Evolutionary conservation across 2,888 invertebrate genomes (phyloP).

Genomic region (Drosophila eohydei): DNA sequence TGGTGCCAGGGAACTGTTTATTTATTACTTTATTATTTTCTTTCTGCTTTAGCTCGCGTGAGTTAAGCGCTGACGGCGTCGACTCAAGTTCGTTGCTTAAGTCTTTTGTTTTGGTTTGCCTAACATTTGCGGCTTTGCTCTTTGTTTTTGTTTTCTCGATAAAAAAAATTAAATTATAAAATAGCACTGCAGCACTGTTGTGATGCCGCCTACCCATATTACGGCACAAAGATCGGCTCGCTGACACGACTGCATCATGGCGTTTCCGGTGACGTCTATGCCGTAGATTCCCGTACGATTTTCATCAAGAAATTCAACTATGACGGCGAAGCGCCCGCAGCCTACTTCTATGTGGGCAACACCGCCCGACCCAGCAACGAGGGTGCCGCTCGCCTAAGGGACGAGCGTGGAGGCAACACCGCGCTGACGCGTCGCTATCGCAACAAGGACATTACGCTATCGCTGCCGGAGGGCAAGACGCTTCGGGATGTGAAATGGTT

Average conservation of each 20-base stretch:
- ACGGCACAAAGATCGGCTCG: constrained; percentile 91
- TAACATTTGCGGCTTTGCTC: constrained; percentile 24
- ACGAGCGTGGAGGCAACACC: constrained; percentile 92
- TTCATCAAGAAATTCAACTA: constrained; percentile 95
- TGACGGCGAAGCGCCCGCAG: constrained; percentile 96
- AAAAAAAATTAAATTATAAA: constrained; percentile 4
- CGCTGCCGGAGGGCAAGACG: constrained; percentile 94
- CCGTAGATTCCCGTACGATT: constrained; percentile 94
- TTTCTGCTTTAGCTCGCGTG: constrained; percentile 28
- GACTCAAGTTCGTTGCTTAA: constrained; percentile 76
- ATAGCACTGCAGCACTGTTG: constrained; percentile 67
- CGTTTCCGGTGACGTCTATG: constrained; percentile 93
- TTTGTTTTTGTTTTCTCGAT: constrained; percentile 34
- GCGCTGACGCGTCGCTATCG: constrained; percentile 91
- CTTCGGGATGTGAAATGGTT: constrained; percentile 94
- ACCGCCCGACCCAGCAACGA: constrained; percentile 88
- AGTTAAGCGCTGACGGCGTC: constrained; percentile 19
- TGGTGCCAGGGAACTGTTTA: constrained; percentile 54
- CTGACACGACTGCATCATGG: constrained; percentile 93
- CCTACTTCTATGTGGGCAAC: constrained; percentile 95
- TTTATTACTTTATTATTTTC: constrained; percentile 61
- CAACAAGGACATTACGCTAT: constrained; percentile 92
- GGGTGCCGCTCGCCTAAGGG: constrained; percentile 90
- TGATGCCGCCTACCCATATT: constrained; percentile 87
- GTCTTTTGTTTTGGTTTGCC: constrained; percentile 75